These are phyloP conservation scores for Enhydra lutris DNA, from an alignment of 2,113 vertebrate species.

Conservation along the genomic window DNA sequence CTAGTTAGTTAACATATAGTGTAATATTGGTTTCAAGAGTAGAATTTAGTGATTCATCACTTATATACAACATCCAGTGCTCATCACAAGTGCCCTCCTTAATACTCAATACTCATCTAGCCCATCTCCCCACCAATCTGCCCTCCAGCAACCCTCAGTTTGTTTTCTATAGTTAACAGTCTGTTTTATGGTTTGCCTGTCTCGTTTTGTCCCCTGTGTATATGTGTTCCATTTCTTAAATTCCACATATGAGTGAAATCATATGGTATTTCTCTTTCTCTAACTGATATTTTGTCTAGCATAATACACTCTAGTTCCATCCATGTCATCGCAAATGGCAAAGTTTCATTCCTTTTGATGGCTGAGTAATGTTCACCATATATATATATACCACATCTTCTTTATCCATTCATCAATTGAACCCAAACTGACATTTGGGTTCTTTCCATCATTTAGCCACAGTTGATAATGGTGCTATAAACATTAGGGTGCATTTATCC, in stretches of 20 bases:
- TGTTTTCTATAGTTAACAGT: not conserved
- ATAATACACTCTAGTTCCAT: not conserved
- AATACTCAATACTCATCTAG: not conserved
- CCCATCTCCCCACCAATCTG: not conserved
- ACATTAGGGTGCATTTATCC: not conserved
- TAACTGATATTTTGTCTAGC: not conserved
- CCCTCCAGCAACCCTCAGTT: not conserved
- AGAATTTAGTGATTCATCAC: not conserved
- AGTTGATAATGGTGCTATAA: not conserved
- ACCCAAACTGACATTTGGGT: not conserved
- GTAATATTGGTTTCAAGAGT: not conserved
- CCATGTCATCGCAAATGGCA: not conserved
- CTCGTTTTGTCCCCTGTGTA: not conserved
- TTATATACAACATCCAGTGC: not conserved
- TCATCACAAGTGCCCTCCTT: not conserved
- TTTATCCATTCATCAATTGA: not conserved
- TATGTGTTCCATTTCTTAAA: not conserved
- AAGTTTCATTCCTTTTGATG: not conserved
- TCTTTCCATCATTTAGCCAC: not conserved
- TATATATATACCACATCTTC: not conserved
- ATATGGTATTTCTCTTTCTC: not conserved
- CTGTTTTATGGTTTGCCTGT: not conserved
- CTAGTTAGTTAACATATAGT: not conserved
- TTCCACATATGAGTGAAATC: not conserved
- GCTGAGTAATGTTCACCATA: not conserved